These are phyloP conservation scores for Apocrypta bakeri DNA, from an alignment of 1,140 invertebrate genomes.

Conservation along the genomic window DNA sequence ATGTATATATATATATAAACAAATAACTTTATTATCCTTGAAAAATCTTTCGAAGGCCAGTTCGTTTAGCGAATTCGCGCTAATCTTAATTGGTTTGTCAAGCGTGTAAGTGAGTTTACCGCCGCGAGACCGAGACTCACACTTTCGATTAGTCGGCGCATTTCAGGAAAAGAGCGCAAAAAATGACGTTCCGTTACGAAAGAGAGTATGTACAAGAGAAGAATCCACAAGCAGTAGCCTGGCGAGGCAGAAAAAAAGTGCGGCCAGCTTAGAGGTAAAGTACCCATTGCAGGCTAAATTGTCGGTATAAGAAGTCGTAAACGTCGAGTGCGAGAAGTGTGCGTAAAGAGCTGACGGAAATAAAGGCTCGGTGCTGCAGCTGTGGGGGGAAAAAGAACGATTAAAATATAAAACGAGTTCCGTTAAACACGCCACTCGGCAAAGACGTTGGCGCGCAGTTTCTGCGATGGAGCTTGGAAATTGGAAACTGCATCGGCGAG, in stretches of 20 bases:
- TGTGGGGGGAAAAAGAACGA: slow-evolving; percentile 7
- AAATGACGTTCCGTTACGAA: too few relatives aligned
- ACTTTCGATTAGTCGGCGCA: too few relatives aligned
- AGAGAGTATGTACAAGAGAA: too few relatives aligned
- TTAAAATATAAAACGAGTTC: slow-evolving; percentile 42
- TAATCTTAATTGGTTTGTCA: too few relatives aligned
- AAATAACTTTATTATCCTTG: too few relatives aligned
- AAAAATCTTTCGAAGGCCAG: too few relatives aligned
- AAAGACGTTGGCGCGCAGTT: background rate
- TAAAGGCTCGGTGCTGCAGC: background rate
- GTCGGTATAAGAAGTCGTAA: slow-evolving; percentile 20
- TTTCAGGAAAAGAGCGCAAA: too few relatives aligned
- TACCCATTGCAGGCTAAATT: background rate
- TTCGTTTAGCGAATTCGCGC: too few relatives aligned
- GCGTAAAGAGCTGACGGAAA: background rate
- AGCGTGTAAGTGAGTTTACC: too few relatives aligned
- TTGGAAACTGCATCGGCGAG: slow-evolving; percentile 41
- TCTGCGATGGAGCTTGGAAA: background rate
- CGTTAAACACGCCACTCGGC: slow-evolving; percentile 23
- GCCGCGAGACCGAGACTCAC: too few relatives aligned
- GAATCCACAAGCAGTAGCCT: background rate
- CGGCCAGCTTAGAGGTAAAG: background rate
- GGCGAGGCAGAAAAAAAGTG: background rate
- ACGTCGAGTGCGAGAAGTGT: slow-evolving; percentile 24
- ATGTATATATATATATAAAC: too few relatives aligned